These are phyloP conservation scores for Tipula helvola DNA, from an alignment of 2,888 invertebrate species.

Conservation along the genomic window DNA sequence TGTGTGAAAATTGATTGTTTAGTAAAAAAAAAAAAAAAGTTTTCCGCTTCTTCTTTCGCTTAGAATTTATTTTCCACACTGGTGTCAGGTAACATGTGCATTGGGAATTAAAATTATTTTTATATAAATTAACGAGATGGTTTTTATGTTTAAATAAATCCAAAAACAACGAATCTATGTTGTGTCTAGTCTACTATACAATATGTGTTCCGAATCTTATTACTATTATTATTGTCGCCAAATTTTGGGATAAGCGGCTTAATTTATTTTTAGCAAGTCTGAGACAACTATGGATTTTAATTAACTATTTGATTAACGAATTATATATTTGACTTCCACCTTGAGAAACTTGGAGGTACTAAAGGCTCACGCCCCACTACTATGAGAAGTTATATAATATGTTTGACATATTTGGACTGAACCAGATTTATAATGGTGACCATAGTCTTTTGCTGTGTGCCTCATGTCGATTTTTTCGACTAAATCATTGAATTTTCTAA, in stretches of 20 bases:
- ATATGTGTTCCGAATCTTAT: background rate
- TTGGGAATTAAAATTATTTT: background rate
- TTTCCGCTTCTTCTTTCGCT: background rate
- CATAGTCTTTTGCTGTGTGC: background rate
- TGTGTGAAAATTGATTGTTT: background rate
- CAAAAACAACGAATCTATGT: background rate
- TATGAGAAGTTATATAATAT: too few relatives aligned
- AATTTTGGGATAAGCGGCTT: background rate
- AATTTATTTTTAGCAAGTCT: too few relatives aligned
- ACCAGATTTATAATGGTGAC: background rate
- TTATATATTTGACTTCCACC: too few relatives aligned
- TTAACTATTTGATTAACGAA: too few relatives aligned
- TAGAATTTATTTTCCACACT: background rate
- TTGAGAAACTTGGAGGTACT: too few relatives aligned
- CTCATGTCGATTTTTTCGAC: too few relatives aligned
- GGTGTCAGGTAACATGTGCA: background rate
- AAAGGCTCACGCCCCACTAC: too few relatives aligned
- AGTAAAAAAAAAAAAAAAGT: background rate
- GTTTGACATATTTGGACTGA: background rate
- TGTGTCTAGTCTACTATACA: background rate
- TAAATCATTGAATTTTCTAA: too few relatives aligned
- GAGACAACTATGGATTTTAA: too few relatives aligned
- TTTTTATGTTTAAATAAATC: background rate
- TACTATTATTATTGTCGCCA: background rate
- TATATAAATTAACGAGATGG: background rate